These are phyloP conservation scores for Sceloporus tristichus DNA, from an alignment of 2,113 vertebrate species.

Conservation along the genomic window DNA sequence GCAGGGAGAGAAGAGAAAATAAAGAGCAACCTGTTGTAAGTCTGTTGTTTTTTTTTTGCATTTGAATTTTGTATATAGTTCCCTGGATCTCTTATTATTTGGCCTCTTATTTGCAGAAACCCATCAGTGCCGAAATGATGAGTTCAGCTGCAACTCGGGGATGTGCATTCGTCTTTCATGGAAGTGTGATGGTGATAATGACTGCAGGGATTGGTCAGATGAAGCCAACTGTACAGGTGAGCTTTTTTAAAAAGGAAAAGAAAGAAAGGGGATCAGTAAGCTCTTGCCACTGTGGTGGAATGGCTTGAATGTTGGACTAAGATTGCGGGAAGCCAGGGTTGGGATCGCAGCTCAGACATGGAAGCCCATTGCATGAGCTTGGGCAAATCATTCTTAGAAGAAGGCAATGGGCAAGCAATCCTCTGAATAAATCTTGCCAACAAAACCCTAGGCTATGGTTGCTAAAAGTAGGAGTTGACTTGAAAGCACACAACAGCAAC, in stretches of 20 bases:
- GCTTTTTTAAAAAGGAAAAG: slow-evolving; percentile 19
- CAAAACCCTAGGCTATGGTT: too few species aligned
- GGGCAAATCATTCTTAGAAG: too few species aligned
- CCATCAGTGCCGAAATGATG: slow-evolving; percentile 88
- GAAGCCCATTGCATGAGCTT: too few species aligned
- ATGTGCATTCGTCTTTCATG: slow-evolving; percentile 94
- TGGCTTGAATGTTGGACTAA: too few species aligned
- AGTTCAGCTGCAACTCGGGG: slow-evolving; percentile 93
- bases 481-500: background rate
- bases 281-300: background rate
- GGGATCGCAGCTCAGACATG: too few species aligned
- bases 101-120: slow-evolving; percentile 79
- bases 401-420: too few species aligned
- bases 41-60: background rate
- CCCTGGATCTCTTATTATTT: background rate
- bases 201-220: slow-evolving; percentile 98
- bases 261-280: background rate
- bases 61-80: background rate
- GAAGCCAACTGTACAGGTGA: slow-evolving; percentile 95
- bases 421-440: too few species aligned
- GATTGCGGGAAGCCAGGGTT: too few species aligned
- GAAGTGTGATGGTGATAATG: slow-evolving; percentile 97
- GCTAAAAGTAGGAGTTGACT: too few species aligned
- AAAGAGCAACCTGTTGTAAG: background rate
- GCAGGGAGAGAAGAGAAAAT: background rate